Evolutionary conservation across 2,113 vertebrate species (phyloP).

Genomic region (Dicentrarchus labrax): DNA sequence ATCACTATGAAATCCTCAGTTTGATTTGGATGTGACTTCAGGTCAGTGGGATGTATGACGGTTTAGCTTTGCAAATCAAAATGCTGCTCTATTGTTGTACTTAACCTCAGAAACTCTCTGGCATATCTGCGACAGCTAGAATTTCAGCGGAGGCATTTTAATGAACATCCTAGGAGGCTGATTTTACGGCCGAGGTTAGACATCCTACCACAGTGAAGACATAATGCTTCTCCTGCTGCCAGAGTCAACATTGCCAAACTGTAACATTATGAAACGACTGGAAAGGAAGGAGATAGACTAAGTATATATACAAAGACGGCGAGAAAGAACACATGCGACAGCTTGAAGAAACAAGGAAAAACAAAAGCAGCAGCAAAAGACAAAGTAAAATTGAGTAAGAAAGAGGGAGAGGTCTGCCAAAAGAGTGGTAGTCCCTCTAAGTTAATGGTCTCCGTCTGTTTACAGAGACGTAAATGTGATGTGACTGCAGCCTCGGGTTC

Average conservation of each 20-base stretch:
- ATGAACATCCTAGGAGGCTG: conserved; percentile 10
- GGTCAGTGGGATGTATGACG: not conserved
- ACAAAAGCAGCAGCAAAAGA: not conserved
- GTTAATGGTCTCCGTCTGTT: conserved; percentile 44
- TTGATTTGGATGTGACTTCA: not conserved
- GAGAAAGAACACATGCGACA: not conserved
- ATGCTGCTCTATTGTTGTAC: not conserved
- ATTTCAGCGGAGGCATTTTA: not conserved
- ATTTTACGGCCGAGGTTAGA: not conserved
- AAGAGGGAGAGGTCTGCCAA: conserved; percentile 3
- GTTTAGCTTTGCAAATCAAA: not conserved
- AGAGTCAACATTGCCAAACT: conserved; percentile 3
- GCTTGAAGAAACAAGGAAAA: not conserved
- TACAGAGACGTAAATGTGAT: conserved; percentile 41
- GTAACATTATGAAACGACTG: not conserved
- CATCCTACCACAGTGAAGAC: not conserved
- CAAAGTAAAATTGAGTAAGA: not conserved
- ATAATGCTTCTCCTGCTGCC: not conserved
- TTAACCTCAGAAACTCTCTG: not conserved
- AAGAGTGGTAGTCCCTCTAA: not conserved
- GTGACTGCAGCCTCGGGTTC: conserved; percentile 42
- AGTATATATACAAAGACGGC: not conserved
- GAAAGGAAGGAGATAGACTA: not conserved
- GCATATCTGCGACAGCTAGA: not conserved
- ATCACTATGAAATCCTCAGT: not conserved